These are phyloP conservation scores for Drosophila meridiana DNA, from an alignment of 2,888 invertebrate genomes.

Conservation along the genomic window DNA sequence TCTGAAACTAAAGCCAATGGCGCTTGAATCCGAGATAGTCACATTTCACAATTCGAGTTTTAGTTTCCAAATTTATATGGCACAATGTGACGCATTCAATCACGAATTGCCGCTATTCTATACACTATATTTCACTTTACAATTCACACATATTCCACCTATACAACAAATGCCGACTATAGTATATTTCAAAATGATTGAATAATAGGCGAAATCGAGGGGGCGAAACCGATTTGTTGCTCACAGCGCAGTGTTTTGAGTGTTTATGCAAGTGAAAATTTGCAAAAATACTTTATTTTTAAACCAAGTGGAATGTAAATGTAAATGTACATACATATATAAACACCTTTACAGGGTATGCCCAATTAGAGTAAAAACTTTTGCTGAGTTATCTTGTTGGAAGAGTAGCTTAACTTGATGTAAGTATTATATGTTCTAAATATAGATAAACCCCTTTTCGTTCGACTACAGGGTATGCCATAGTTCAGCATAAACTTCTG, in stretches of 20 bases:
- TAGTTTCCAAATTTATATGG: neutral
- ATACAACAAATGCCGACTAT: neutral
- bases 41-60: neutral
- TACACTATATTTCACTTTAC: neutral
- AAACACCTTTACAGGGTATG: too few species aligned
- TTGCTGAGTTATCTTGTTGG: too few species aligned
- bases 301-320: neutral
- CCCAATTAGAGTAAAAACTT: too few species aligned
- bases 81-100: neutral
- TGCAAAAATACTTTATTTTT: neutral
- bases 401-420: too few species aligned
- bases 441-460: too few species aligned
- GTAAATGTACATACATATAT: too few species aligned
- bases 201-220: neutral
- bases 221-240: neutral
- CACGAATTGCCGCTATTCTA: neutral
- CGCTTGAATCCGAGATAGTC: neutral
- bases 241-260: neutral
- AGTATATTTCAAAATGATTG: conserved; percentile 4
- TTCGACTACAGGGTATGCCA: too few species aligned
- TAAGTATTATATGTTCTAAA: too few species aligned
- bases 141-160: neutral
- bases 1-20: conserved; percentile 32
- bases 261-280: neutral
- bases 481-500: too few species aligned